These are phyloP conservation scores for Palloptera scutellata DNA, from an alignment of 2,888 invertebrate species.

Conservation along the genomic window DNA sequence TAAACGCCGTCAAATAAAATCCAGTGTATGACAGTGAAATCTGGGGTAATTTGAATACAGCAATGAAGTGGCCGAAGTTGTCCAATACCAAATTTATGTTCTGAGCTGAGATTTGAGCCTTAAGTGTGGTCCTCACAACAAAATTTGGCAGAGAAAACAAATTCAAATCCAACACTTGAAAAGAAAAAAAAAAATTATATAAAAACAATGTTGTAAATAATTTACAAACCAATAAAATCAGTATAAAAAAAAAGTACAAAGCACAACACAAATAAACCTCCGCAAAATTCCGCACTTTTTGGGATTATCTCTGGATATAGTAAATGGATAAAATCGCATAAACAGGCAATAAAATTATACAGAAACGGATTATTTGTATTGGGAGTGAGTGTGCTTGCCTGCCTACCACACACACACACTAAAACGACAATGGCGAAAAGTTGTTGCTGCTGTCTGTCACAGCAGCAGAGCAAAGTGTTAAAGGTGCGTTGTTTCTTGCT, in stretches of 20 bases:
- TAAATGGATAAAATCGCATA: background rate
- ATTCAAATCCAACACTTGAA: background rate
- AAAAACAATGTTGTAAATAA: background rate
- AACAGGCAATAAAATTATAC: conserved; percentile 12
- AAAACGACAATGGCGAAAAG: conserved; percentile 7
- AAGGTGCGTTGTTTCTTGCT: conserved; percentile 47
- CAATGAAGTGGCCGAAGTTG: too few relatives aligned
- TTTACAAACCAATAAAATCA: conserved; percentile 4
- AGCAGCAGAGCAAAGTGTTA: conserved; percentile 39
- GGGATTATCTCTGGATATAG: conserved; percentile 9
- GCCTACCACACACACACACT: too few relatives aligned
- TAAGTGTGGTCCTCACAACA: too few relatives aligned
- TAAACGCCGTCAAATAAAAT: conserved; percentile 10
- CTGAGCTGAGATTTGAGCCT: too few relatives aligned
- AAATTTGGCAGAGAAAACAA: background rate
- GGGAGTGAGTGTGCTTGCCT: background rate
- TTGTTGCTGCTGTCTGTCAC: conserved; percentile 25
- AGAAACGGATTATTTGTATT: conserved; percentile 2
- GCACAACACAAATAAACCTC: conserved; percentile 11
- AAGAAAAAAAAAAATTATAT: background rate
- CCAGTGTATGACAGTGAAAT: background rate
- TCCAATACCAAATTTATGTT: too few relatives aligned
- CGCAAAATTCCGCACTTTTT: conserved; percentile 12
- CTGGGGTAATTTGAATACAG: background rate
- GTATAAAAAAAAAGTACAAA: background rate